A percentile compares a stretch with the other conserved stretches of the same genome.
These are phyloP conservation scores for Littorina saxatilis DNA, from an alignment of 1,140 invertebrate species.

Conservation along the genomic window DNA sequence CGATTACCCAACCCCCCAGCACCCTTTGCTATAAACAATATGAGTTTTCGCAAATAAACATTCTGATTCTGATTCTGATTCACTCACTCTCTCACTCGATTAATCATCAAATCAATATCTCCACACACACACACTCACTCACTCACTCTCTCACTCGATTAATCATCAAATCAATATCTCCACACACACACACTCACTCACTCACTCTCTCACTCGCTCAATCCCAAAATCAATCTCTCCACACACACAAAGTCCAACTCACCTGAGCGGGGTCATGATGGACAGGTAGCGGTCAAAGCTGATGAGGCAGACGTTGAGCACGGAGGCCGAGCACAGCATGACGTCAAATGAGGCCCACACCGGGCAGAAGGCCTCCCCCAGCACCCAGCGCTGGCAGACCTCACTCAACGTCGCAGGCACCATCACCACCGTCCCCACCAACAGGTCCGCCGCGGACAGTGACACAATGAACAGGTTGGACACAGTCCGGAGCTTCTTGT, in stretches of 20 bases:
- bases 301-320: constrained; percentile 98
- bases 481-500: constrained; percentile 91
- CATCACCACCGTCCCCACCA: constrained; percentile 87
- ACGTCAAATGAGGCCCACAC: constrained; percentile 99
- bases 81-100: no score
- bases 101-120: no score
- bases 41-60: no score
- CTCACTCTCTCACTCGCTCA: no score
- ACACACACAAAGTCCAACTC: not conserved
- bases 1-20: no score
- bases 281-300: constrained; percentile 87
- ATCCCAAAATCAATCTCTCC: no score
- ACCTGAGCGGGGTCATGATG: constrained; percentile 28
- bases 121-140: no score
- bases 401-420: constrained; percentile 80
- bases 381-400: constrained; percentile 89
- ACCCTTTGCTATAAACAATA: no score
- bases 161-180: no score
- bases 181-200: no score
- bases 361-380: constrained; percentile 96
- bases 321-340: constrained; percentile 98
- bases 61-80: no score
- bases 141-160: no score
- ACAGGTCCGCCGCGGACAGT: constrained; percentile 94
- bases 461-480: constrained; percentile 97